phyloP scores from a whole-genome alignment of 2,888 invertebrate species.

The Pteria penguin region DNA sequence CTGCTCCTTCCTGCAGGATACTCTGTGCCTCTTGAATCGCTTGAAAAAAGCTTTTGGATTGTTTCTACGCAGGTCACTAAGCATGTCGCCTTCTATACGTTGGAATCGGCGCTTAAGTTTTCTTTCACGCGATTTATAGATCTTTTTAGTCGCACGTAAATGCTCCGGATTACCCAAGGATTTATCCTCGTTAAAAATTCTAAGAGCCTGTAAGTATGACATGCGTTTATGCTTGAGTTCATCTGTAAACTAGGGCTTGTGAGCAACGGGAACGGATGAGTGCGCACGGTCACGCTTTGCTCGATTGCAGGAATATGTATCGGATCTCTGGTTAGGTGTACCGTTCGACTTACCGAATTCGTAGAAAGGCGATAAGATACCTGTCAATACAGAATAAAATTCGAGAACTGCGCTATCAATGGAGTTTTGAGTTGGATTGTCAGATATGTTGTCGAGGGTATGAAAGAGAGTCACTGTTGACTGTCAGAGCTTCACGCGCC shows the following conservation, averaged over 20 bases:
- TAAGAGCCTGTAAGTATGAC: neutral
- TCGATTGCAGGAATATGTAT: neutral
- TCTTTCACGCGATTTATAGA: conserved; percentile 8
- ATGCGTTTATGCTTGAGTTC: neutral
- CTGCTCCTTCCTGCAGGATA: neutral
- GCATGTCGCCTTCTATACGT: no score
- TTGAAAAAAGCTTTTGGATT: conserved; percentile 10
- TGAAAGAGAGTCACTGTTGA: no score
- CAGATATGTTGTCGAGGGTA: neutral
- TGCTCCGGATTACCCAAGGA: neutral
- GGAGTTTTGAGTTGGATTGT: neutral
- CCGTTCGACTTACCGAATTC: neutral
- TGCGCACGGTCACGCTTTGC: neutral
- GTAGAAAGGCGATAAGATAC: neutral
- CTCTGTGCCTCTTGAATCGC: neutral
- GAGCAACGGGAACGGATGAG: neutral
- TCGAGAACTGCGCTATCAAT: neutral
- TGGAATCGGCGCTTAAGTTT: no score
- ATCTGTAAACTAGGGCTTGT: conserved; percentile 8
- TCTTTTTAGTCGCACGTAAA: neutral
- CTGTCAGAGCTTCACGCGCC: no score
- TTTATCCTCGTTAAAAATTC: conserved; percentile 9
- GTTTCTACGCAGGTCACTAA: neutral
- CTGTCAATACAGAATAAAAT: neutral
- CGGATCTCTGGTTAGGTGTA: neutral